Evolutionary conservation across 1,140 invertebrate genomes (phyloP), one percentile per base, ranked within the genome.

Genomic region (Anoplophora glabripennis): DNA sequence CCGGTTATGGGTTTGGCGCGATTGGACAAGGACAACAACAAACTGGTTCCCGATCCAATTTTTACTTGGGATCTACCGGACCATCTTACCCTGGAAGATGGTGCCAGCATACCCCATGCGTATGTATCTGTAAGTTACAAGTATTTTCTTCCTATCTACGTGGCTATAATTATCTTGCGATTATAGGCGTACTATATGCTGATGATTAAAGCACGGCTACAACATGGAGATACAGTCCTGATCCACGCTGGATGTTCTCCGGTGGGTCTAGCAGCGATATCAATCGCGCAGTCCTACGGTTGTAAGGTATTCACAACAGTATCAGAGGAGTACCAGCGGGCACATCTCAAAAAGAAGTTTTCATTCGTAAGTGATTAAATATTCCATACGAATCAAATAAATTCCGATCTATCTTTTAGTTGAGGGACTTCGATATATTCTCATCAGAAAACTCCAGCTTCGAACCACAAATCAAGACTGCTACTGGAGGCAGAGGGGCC

Each of bases 211-310:
- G 85, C 79, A 3, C 65, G 74, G 36, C 71, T 87, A 11, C 72
- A 76, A 64, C 72, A 74, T 60, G 84, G 83, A 10, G 82, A 88
- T 51, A 79, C 72, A 1, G 75, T 89, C 10, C 72, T 90, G 1
- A 83, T 90, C 44, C 86, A 89, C 67, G 83, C 84, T 46, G 88
- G 86, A 11, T 81, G 82, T 63, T 86, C 86, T 15, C 84, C 84
- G 51, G 80, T 89, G 34, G 88, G 88, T 1, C 82, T 87, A 70
- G 88, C 88, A n/a, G 81, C 84, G n/a, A 87, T 89, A 60, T 76
- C 79, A 17, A 80, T 89, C n/a, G 85, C 86, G 0, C 71, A 83
- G 10, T 58, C 57, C 9, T 40, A 70, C 28, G 72, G 74, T 3
- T 80, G 77, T 35, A 58, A 61, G 41, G 73, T 83, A 7, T 81